Evolutionary conservation across 2,797 vertebrate genomes (phyloP), one percentile per base, ranked within the genome.

Genomic region (Semaprochilodus insignis): DNA sequence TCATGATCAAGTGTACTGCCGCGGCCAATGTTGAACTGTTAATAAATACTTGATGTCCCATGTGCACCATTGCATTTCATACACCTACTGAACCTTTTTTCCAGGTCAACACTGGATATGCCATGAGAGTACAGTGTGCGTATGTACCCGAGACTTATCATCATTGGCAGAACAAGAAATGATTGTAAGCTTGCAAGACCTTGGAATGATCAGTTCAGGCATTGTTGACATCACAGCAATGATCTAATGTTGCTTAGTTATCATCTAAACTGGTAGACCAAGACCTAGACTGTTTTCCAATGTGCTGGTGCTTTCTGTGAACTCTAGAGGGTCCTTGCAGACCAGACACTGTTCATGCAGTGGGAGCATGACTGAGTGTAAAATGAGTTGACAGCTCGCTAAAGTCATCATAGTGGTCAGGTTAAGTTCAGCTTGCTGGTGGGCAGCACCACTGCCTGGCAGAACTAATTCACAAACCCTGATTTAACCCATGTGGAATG

Each of bases 311-410:
- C 17, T 36, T 25, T n/a, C 19, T 36, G 21, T 74, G 72, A 36
- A 1, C 52, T 36, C 51, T 59, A 67, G 62, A 23, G 23, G 62
- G 80, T 0, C 54, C 48, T 66, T 25, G 16, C 27, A 59, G 23
- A 25, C 27, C 25, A 36, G 57, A 11, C 11, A 4, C 11, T 54
- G 57, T 63, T 65, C 78, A 55, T 65, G 59, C 69, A 65, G 78
- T 14, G 21, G 8, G 14, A 13, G 21, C 62, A 19, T 80, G 78
- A 63, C 21, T 34, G 17, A 40, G 17, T 54, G 34, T 81, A 74
- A 79, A n/a, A 60, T 15, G 36, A 71, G 14, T 72, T 72, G 67
- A 51, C 69, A 70, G 17, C 59, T 14, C 34, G 51, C 25, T 27
- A 14, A 51, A 59, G 52, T 57, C 54, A 25, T 74, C 27, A 31